Base-by-base conservation (phyloP, 2,113 vertebrate species). In the Sakesphorus luctuosus region DNA sequence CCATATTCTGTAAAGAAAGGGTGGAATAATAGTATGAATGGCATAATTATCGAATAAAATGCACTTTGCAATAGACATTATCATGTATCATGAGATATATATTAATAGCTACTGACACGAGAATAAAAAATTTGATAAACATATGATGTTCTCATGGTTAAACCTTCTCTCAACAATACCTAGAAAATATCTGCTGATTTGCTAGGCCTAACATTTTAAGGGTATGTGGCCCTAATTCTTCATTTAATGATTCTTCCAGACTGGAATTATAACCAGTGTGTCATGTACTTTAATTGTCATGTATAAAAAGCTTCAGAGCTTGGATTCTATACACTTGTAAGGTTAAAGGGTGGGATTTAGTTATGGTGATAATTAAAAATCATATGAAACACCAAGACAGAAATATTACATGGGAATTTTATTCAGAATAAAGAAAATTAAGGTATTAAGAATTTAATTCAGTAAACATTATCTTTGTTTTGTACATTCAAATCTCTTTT, bases 161-260 rank as follows among this genome's bases (percentile, higher is more conserved):
- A 91, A 78, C 6, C 50, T 77, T 72, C 20, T 61, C 17, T 74
- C 84, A 65, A 49, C 13, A 80, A 19, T 69, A 93, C 10, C n/a
- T 67, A 69, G 28, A 24, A 96, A 84, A 81, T 62, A 94, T 21
- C 56, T 72, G 35, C 71, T 90, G 69, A 82, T 91, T 92, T 76
- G 38, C 73, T 61, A 75, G 46, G 38, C 50, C 84, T 96, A 56
- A 58, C 23, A 78, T 92, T 96, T 96, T 65, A 76, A 49, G 79
- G 40, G 16, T 73, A 72, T 93, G 47, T 44, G 20, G 6, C 23
- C 38, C 61, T 91, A 77, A 66, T 73, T 94, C 49, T 81, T 75
- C 44, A 82, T 59, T 13, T 75, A 88, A 68, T 18, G 58, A 77
- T 84, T 80, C 31, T 55, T 77, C 25, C 31, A 91, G 19, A 59